phyloP scores from a whole-genome alignment of 2,113 vertebrate genomes.

The Hydrochoerus hydrochaeris region DNA sequence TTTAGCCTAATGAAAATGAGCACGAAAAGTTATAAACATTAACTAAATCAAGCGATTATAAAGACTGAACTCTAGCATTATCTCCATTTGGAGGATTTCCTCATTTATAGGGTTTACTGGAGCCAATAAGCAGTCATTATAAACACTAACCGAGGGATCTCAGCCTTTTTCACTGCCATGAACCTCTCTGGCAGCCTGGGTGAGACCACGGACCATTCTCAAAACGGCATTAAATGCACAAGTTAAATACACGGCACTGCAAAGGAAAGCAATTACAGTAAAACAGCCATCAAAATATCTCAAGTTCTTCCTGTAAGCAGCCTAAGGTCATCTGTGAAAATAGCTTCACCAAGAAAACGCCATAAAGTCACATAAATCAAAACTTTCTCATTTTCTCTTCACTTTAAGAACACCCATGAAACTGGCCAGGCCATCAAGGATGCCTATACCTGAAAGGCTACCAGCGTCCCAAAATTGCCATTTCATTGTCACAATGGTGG shows the following conservation, averaged over 20 bases:
- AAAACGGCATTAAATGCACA: not conserved
- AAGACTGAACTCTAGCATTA: not conserved
- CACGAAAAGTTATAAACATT: not conserved
- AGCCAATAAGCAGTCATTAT: not conserved
- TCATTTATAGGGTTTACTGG: not conserved
- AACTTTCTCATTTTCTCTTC: not conserved
- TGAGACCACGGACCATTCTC: not conserved
- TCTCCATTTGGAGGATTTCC: constrained; percentile 6
- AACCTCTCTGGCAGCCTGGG: not conserved
- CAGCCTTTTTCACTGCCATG: not conserved
- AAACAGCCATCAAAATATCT: not conserved
- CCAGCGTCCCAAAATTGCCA: not conserved
- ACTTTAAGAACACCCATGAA: not conserved
- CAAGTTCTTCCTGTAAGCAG: not conserved
- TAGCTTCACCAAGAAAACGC: not conserved
- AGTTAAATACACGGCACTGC: not conserved
- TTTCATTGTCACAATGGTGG: not conserved
- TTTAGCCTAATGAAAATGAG: not conserved
- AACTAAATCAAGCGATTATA: not conserved
- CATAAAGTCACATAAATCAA: not conserved
- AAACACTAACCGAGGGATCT: not conserved
- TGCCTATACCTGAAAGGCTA: too few species aligned
- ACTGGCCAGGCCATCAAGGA: not conserved
- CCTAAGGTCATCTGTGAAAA: not conserved
- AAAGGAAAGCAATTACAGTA: not conserved